A percentile compares a stretch with the other conserved stretches of the same genome.
Conservation (phyloP, 2,888 invertebrate species). For the Neria commutata region DNA sequence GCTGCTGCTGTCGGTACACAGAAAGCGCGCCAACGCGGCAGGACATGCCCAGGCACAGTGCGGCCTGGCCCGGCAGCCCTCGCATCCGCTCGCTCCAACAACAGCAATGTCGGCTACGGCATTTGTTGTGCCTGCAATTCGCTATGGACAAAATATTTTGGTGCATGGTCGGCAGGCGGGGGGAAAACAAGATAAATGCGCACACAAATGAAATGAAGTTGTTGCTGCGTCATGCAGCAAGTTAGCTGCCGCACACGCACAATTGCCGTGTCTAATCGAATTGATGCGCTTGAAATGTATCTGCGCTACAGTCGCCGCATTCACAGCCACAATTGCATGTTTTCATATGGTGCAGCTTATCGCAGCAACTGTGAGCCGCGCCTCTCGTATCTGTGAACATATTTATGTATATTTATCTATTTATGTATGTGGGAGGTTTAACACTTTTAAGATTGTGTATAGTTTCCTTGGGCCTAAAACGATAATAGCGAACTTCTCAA, state of each 20-base stretch:
- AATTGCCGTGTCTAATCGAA: constrained; percentile 44
- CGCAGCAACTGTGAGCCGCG: no score
- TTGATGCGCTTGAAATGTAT: constrained; percentile 41
- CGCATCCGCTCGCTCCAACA: not conserved
- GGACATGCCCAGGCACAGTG: constrained; percentile 33
- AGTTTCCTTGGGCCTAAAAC: no score
- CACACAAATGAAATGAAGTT: constrained; percentile 40
- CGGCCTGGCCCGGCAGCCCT: not conserved
- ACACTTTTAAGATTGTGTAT: no score
- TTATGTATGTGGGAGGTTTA: no score
- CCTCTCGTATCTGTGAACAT: no score
- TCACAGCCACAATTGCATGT: no score
- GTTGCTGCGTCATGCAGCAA: constrained; percentile 42
- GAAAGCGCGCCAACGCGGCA: constrained; percentile 48
- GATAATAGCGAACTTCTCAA: no score
- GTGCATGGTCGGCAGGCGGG: constrained; percentile 38
- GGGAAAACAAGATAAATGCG: constrained; percentile 11
- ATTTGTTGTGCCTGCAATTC: constrained; percentile 46
- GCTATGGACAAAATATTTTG: constrained; percentile 57
- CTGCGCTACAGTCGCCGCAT: no score
- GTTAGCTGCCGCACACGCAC: constrained; percentile 22
- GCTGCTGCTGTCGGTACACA: constrained; percentile 54
- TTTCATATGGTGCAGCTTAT: no score
- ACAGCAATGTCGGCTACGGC: not conserved
- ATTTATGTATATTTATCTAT: no score